These are phyloP conservation scores for Pseudonaja textilis DNA, from an alignment of 2,113 vertebrate genomes.

Conservation along the genomic window DNA sequence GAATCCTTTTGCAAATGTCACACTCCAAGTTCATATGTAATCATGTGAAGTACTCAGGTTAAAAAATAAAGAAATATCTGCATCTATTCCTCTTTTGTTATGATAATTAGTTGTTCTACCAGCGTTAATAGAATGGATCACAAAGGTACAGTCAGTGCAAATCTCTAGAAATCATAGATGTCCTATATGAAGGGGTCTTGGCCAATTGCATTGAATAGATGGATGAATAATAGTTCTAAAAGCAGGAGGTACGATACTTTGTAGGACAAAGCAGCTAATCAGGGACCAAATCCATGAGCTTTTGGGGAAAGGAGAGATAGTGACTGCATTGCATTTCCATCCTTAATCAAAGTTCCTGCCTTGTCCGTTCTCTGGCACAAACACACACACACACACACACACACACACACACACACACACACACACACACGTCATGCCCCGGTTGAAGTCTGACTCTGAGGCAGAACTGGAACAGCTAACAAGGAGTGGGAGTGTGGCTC, in stretches of 20 bases:
- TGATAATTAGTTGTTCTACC: background rate
- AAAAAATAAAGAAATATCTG: background rate
- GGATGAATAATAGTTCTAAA: background rate
- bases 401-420: no score
- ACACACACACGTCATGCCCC: no score
- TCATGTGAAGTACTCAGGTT: slow-evolving; percentile 40
- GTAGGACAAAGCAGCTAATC: background rate
- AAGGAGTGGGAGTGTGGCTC: no score
- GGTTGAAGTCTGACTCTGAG: no score
- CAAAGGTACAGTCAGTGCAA: background rate
- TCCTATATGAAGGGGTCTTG: background rate
- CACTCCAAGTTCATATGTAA: slow-evolving; percentile 60
- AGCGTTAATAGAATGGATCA: background rate
- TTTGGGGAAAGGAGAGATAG: background rate
- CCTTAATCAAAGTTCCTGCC: background rate
- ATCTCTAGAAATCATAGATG: background rate
- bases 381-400: no score
- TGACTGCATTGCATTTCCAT: background rate
- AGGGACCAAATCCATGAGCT: background rate
- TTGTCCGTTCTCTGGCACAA: background rate
- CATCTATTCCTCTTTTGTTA: background rate
- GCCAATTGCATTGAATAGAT: background rate
- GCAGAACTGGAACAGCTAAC: no score
- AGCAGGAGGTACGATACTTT: background rate
- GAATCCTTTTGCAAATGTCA: slow-evolving; percentile 35